Evolutionary conservation across 2,113 vertebrate genomes (phyloP), one percentile per base, ranked within the genome.

Genomic region (Bucco capensis): DNA sequence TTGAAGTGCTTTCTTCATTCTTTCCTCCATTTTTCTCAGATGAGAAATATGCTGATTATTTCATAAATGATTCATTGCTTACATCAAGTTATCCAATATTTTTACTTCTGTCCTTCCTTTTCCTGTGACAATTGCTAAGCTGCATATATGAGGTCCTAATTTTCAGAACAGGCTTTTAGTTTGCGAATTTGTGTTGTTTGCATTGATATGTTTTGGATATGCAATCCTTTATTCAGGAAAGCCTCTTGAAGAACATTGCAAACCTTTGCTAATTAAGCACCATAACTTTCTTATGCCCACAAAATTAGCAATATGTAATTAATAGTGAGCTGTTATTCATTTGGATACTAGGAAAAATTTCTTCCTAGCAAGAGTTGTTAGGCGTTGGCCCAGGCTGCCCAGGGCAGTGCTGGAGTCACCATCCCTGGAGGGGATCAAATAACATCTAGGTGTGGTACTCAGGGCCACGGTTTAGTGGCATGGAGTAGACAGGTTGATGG

Each of bases 301-400:
- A 86, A 85, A 93, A 94, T 88, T 62, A 86, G 13, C 74, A 81
- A 64, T 73, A 83, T 90, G 16, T 37, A 93, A 83, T 86, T 65
- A 93, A 70, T n/a, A 47, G 16, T 76, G 33, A 88, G 40, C 64
- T 89, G 62, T 90, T 75, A 83, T 30, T 94, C 90, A 70, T 42
- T 42, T 42, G 40, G 40, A 42, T 42, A 42, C 15, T 42, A 42
- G 40, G 40, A 42, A 42, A 42, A 42, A 42, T 42, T 11, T 42
- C 40, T 42, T 42, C 15, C 40, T 15, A 42, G 40, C 40, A 42
- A 42, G 40, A 42, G 40, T 42, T 42, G 40, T 42, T 15, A 42
- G 40, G 40, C 40, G 15, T 42, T 42, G 40, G 40, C 40, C 40
- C 40, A 42, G 40, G 40, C 40, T 42, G 15, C 40, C 40, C 40